Evolutionary conservation across 2,888 invertebrate genomes (phyloP).

Genomic region (Drosophila mercatorum): DNA sequence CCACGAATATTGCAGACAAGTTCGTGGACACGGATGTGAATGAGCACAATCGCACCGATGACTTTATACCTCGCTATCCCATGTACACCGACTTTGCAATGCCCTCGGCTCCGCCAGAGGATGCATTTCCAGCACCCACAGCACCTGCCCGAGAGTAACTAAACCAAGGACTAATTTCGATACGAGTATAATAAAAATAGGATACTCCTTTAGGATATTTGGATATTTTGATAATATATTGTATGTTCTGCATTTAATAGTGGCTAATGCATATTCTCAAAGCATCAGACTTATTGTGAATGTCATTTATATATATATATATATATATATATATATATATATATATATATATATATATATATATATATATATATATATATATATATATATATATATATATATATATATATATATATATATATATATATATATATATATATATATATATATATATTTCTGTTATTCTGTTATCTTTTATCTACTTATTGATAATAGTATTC

Average conservation of each 20-base stretch:
- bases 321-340: no score
- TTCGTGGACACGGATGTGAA: constrained; percentile 70
- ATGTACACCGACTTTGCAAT: constrained; percentile 73
- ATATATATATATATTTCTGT: not conserved
- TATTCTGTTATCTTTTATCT: no score
- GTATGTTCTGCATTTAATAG: not conserved
- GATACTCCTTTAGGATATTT: not conserved
- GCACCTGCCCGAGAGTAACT: constrained; percentile 21
- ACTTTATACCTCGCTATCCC: constrained; percentile 76
- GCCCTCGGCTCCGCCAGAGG: constrained; percentile 49
- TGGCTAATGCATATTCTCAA: not conserved
- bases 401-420: not conserved
- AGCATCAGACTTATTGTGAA: not conserved
- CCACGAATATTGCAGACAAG: constrained; percentile 58
- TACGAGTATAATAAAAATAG: not conserved
- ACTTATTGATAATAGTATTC: not conserved
- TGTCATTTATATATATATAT: not conserved
- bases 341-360: not conserved
- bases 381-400: not conserved
- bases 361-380: not conserved
- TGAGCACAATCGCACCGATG: constrained; percentile 63
- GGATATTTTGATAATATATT: not conserved
- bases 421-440: no score
- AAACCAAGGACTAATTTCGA: not conserved
- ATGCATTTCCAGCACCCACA: constrained; percentile 21